A percentile compares a stretch with the other conserved stretches of the same genome.
These are phyloP conservation scores for Sylvia borin DNA, from an alignment of 2,797 vertebrate species.

Conservation along the genomic window DNA sequence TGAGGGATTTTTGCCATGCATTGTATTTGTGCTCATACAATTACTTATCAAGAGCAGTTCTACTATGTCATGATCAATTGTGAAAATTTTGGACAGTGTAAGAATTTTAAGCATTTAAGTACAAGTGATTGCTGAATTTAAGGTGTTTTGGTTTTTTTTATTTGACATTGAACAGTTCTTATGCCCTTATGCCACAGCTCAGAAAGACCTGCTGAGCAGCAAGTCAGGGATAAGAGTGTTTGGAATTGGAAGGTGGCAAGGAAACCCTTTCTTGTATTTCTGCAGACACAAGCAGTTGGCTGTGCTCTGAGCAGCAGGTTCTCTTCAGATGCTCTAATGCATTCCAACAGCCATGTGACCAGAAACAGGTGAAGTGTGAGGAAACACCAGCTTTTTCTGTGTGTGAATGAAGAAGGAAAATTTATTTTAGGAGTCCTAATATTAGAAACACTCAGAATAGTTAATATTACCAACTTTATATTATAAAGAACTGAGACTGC, in stretches of 20 bases:
- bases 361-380: background rate
- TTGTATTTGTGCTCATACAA: background rate
- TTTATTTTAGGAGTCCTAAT: background rate
- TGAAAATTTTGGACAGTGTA: background rate
- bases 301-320: background rate
- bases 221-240: background rate
- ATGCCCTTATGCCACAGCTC: background rate
- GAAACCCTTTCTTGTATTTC: background rate
- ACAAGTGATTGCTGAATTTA: background rate
- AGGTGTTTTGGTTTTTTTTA: accelerated
- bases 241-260: background rate
- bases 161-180: background rate
- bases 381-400: background rate
- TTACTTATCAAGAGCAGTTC: background rate
- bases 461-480: background rate
- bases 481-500: background rate
- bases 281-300: background rate
- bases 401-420: background rate
- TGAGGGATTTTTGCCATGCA: background rate
- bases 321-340: background rate
- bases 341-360: background rate
- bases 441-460: background rate
- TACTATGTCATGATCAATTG: background rate
- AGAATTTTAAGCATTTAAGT: background rate
- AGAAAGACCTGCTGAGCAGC: background rate